Conservation (phyloP, 2,888 invertebrate genomes). For the Cheilosia urbana region DNA sequence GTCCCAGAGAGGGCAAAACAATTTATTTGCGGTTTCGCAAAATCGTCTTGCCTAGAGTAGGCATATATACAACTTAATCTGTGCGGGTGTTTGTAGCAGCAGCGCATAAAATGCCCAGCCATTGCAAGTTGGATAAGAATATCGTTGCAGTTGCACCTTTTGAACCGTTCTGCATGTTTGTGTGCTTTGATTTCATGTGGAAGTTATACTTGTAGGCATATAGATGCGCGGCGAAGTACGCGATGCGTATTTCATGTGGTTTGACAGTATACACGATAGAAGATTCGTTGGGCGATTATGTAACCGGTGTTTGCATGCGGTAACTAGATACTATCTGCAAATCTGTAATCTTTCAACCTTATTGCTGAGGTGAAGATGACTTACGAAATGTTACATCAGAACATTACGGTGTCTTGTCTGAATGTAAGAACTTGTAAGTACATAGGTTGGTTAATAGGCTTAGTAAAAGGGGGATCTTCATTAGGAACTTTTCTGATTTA, state of each 20-base stretch:
- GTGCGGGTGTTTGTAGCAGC: constrained; percentile 26
- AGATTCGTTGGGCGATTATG: constrained; percentile 46
- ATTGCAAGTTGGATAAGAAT: constrained; percentile 39
- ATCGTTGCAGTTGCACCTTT: constrained; percentile 51
- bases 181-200: constrained; percentile 33
- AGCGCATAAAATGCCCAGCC: constrained; percentile 6
- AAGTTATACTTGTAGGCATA: neutral
- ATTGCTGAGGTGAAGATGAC: constrained; percentile 13
- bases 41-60: constrained; percentile 21
- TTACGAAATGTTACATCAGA: constrained; percentile 43
- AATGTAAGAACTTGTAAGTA: neutral
- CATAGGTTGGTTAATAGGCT: too few species aligned
- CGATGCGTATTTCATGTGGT: constrained; percentile 62
- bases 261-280: constrained; percentile 29
- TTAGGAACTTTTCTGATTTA: too few species aligned
- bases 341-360: constrained; percentile 36
- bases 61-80: constrained; percentile 52
- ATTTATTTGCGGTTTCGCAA: constrained; percentile 60
- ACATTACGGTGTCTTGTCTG: neutral
- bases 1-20: constrained; percentile 56
- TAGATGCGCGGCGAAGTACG: constrained; percentile 17
- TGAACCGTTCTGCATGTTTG: constrained; percentile 38
- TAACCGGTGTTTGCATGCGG: constrained; percentile 50
- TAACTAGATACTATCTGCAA: constrained; percentile 56
- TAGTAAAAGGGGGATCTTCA: too few species aligned